A percentile compares a stretch with the other conserved stretches of the same genome.
These are phyloP conservation scores for Patella ulyssiponensis DNA, from an alignment of 2,888 invertebrate genomes.

Conservation along the genomic window DNA sequence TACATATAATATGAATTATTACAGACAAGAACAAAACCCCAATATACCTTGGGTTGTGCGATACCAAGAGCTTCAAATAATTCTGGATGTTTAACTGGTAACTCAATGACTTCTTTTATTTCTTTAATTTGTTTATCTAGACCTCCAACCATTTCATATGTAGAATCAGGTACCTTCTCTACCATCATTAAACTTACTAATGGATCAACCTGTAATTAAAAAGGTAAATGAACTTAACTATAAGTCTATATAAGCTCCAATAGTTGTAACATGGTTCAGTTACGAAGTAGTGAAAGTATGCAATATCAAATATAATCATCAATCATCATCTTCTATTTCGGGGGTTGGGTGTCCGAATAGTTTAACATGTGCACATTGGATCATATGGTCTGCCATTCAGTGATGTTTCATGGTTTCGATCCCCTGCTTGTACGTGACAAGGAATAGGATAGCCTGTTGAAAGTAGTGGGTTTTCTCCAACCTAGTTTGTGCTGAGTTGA, in stretches of 20 bases:
- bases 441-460: no score
- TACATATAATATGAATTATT: no score
- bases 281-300: neutral
- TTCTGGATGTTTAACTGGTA: constrained; percentile 99
- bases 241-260: neutral
- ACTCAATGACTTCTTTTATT: constrained; percentile 99
- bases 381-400: no score
- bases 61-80: constrained; percentile 99
- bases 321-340: no score
- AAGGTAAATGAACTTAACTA: neutral
- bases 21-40: no score
- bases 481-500: no score
- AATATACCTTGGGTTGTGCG: constrained; percentile 89
- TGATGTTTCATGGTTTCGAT: no score
- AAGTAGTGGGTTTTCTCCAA: no score
- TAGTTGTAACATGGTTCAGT: neutral
- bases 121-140: constrained; percentile 99
- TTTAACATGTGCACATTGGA: no score
- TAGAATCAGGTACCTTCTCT: constrained; percentile 99
- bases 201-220: constrained; percentile 83
- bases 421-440: no score
- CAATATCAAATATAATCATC: no score
- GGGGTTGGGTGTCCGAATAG: no score
- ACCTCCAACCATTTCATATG: constrained; percentile 99
- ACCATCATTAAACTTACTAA: constrained; percentile 99